A percentile compares a stretch with the other conserved stretches of the same genome.
These are phyloP conservation scores for Magallana nippona DNA, from an alignment of 2,888 invertebrate species.

Conservation along the genomic window DNA sequence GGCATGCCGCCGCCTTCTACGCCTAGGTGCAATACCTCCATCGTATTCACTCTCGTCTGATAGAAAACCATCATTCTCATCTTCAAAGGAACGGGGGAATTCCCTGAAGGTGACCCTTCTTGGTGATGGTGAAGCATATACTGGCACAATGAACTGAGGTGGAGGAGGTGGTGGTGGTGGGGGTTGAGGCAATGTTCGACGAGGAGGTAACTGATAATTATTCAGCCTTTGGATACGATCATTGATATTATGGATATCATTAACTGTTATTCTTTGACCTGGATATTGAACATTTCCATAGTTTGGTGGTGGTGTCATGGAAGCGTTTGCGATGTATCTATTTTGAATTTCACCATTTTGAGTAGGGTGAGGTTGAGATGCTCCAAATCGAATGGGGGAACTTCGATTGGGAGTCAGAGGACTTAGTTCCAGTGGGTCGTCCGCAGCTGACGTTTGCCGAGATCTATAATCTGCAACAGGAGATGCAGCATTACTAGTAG, in stretches of 20 bases:
- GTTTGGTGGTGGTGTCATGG: conserved; percentile 43
- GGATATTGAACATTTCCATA: conserved; percentile 43
- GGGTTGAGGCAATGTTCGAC: conserved; percentile 57
- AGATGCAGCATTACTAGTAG: conserved; percentile 54
- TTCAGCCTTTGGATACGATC: conserved; percentile 68
- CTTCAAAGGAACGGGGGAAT: conserved; percentile 63
- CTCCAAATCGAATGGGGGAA: conserved; percentile 63
- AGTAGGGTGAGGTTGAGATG: conserved; percentile 48
- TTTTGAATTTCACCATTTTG: conserved; percentile 24
- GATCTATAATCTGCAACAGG: conserved; percentile 55
- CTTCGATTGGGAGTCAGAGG: conserved; percentile 58
- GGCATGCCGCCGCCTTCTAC: conserved; percentile 54
- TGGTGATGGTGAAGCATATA: conserved; percentile 57
- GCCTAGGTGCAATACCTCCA: conserved; percentile 58
- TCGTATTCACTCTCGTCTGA: conserved; percentile 66
- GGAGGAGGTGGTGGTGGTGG: conserved; percentile 63
- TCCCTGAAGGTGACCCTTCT: conserved; percentile 64
- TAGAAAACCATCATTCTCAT: conserved; percentile 66
- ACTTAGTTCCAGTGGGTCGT: conserved; percentile 55
- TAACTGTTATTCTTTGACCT: conserved; percentile 67
- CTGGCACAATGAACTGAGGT: conserved; percentile 61
- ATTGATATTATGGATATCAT: conserved; percentile 70
- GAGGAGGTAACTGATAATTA: conserved; percentile 67
- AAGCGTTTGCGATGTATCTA: conserved; percentile 42
- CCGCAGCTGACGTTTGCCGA: conserved; percentile 54